phyloP scores from a whole-genome alignment of 2,888 invertebrate species.

The Gari tellinella region DNA sequence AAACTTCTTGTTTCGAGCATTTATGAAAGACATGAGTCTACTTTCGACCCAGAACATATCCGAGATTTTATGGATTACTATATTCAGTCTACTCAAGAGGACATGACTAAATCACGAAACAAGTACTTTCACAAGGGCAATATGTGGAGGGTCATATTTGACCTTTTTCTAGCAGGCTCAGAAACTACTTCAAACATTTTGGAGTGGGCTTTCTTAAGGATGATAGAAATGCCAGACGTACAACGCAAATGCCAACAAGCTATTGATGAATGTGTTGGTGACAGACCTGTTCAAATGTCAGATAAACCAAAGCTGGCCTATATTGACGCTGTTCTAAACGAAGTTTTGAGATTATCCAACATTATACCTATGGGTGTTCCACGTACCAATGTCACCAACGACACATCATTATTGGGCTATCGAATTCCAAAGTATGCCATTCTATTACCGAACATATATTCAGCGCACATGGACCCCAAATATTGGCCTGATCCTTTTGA shows the following conservation, averaged over 20 bases:
- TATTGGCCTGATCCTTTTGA: constrained; percentile 17
- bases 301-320: constrained; percentile 17
- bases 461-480: constrained; percentile 18
- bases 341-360: constrained; percentile 18
- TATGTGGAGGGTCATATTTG: constrained; percentile 57
- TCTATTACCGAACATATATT: constrained; percentile 23
- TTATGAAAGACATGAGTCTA: constrained; percentile 59
- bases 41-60: constrained; percentile 64
- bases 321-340: constrained; percentile 26
- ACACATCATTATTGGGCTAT: constrained; percentile 14
- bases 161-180: constrained; percentile 68
- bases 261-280: constrained; percentile 23
- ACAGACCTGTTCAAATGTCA: constrained; percentile 2
- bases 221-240: constrained; percentile 65
- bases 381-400: constrained; percentile 9
- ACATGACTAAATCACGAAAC: not conserved
- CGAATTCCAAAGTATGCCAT: constrained; percentile 20
- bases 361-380: constrained; percentile 30
- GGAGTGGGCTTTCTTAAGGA: constrained; percentile 66
- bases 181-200: constrained; percentile 69
- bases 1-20: constrained; percentile 7
- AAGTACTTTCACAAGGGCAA: constrained; percentile 18
- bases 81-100: constrained; percentile 29
- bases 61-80: constrained; percentile 70
- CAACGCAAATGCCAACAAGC: constrained; percentile 62